Conservation (phyloP, 2,888 invertebrate genomes). For the Schizotus pectinicornis region DNA sequence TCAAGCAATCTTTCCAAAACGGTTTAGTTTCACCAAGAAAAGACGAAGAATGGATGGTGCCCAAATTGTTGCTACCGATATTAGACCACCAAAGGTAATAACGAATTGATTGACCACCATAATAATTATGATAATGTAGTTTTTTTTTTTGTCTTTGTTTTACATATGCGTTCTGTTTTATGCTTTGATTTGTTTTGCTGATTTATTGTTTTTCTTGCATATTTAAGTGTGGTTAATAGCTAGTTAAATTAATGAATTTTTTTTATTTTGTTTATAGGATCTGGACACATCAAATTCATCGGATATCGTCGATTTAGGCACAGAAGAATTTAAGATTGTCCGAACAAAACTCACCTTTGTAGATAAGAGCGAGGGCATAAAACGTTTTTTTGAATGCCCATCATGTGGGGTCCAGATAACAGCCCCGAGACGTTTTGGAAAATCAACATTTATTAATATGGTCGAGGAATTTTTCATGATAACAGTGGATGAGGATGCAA, state of each 20-base stretch:
- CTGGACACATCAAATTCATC: conserved; percentile 11
- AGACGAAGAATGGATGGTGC: conserved; percentile 15
- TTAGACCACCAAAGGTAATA: conserved; percentile 12
- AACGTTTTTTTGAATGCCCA: conserved; percentile 15
- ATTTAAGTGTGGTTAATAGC: conserved; percentile 17
- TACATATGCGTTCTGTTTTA: conserved; percentile 17
- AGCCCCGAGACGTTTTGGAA: conserved; percentile 24
- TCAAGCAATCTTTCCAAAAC: conserved; percentile 18
- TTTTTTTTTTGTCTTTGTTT: conserved; percentile 18
- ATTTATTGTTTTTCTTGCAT: conserved; percentile 18
- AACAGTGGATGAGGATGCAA: conserved; percentile 22
- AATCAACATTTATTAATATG: conserved; percentile 24
- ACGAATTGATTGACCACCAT: conserved; percentile 14
- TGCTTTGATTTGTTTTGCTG: too few relatives aligned
- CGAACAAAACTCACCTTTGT: conserved; percentile 18
- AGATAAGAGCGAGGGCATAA: conserved; percentile 13
- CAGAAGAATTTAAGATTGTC: conserved; percentile 18
- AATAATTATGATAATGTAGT: conserved; percentile 13
- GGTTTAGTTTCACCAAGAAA: conserved; percentile 15
- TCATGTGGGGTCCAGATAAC: conserved; percentile 16
- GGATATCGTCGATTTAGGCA: conserved; percentile 7
- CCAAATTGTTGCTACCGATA: conserved; percentile 15
- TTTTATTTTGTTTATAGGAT: conserved; percentile 15
- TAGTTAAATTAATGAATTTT: conserved; percentile 9
- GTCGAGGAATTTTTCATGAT: conserved; percentile 18